Base-by-base conservation (phyloP, 64 coral and sea anemone species). In the Actinia equina region DNA sequence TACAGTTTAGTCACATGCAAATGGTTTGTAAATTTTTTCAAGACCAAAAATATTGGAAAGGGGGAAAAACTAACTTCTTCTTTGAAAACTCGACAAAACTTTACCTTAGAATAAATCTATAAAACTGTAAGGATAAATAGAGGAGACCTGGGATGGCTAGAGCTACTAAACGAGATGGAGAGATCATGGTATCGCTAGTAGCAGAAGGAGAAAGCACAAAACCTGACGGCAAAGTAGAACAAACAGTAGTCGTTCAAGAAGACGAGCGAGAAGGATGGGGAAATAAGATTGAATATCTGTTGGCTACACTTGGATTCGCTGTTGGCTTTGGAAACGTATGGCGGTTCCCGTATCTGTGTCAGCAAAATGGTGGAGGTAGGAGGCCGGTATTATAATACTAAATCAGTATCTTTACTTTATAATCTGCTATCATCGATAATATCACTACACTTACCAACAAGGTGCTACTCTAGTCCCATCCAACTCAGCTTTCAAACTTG, bases 261-360 rank as follows among this genome's bases (percentile, higher is more conserved):
- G 53, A 85, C 22, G 89, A 95, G 17, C 89, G 93, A 52, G 93
- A 91, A 58, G 89, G 89, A 11, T 95, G 93, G 93, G 85, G 89
- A 0, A 95, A 89, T 46, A 95, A 95, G 77, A 16, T 95, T 1
- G 93, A 95, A 59, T 95, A 91, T 87, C 46, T 95, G n/a, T 74
- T 95, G 16, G 89, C 93, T 63, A 91, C 90, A 6, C 91, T 95
- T 63, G 93, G 93, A 17, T 95, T 91, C 56, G 93, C 93, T 61
- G 89, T 95, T 79, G 93, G 93, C 77, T 67, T 95, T 25, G 93
- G 93, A 27, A 95, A 95, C 84, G 89, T 95, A 42, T 95, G 93
- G 93, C 79, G 93, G 30, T 95, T 95, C 84, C 93, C 93, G 6
- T 95, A 95, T 64, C 82, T 95, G 15, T 91, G 89, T 56, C 89